These are phyloP conservation scores for Lacerta bilineata DNA, from an alignment of 2,797 vertebrate species.

Conservation along the genomic window DNA sequence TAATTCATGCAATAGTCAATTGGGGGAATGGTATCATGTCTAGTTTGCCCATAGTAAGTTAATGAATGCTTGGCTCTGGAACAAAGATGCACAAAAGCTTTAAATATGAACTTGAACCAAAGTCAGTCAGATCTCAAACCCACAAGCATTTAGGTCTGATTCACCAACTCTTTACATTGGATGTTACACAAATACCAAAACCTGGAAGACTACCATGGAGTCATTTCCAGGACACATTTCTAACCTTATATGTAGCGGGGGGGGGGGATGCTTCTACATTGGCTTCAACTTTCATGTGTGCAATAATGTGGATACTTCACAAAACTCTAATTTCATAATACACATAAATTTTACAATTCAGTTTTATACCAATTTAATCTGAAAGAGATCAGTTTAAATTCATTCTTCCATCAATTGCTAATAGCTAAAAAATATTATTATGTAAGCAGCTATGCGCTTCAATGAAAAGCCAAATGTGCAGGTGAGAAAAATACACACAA, in stretches of 20 bases:
- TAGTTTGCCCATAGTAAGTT: not conserved
- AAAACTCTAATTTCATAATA: slow-evolving; percentile 18
- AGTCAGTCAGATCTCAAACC: slow-evolving; percentile 30
- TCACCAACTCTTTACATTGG: slow-evolving; percentile 44
- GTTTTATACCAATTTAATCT: slow-evolving; percentile 12
- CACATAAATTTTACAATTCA: not conserved
- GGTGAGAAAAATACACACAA: not conserved
- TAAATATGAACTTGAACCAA: slow-evolving; percentile 1
- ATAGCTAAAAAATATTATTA: slow-evolving; percentile 8
- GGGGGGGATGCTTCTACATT: not conserved
- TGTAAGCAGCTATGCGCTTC: not conserved
- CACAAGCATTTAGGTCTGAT: slow-evolving; percentile 38
- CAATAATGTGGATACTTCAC: not conserved
- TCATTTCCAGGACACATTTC: slow-evolving; percentile 28
- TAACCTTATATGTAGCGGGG: not conserved
- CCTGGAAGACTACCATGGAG: not conserved
- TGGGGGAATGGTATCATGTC: not conserved
- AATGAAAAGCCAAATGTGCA: not conserved
- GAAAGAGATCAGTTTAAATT: slow-evolving; percentile 8
- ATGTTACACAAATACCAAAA: slow-evolving; percentile 31
- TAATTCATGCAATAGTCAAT: not conserved
- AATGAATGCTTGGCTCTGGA: slow-evolving; percentile 8
- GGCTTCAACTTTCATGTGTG: not conserved
- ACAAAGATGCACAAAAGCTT: not conserved
- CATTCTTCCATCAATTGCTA: not conserved